Evolutionary conservation across 2,113 vertebrate genomes (phyloP), one percentile per base, ranked within the genome.

Genomic region (Marmota flaviventris): DNA sequence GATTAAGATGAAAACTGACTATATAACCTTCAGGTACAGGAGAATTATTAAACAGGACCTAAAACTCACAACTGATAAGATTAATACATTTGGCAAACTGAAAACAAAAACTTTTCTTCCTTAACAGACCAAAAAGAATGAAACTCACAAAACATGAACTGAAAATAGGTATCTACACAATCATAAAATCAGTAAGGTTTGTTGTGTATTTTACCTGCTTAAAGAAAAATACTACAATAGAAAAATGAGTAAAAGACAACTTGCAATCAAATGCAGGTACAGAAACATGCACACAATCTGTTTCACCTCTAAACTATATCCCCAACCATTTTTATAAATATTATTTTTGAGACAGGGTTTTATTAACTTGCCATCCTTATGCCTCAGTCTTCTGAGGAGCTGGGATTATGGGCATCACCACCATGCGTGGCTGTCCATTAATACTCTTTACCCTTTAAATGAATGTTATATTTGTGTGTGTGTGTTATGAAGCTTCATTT

Each of bases 101-200:
- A 95, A 83, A 77, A 24, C n/a, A 81, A 95, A 93, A 42, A 58
- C 7, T 24, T 56, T 39, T 83, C 5, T 63, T 85, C 67, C 76
- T 32, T 93, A 78, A 83, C 65, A 83, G 39, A 45, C 4, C 39
- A 79, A 37, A 39, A 16, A 61, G 5, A 89, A 39, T 78, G 34
- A 86, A 95, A 61, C 85, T 56, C 42, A n/a, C 7, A 96, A 86
- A 10, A 37, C 32, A 94, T 22, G 87, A 82, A 79, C 39, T 65
- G 32, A 91, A 87, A 95, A 70, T 11, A 67, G 25, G 45, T 22
- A 86, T 42, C 70, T 81, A 32, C 37, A 92, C 1, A n/a, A 91
- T 79, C 56, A 58, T 84, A 48, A 67, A 82, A 67, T 58, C 42
- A 89, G n/a, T 51, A 83, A 39, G 39, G 39, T 39, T 39, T 39